Evolutionary conservation across 2,113 vertebrate species (phyloP), one percentile per base, ranked within the genome.

Genomic region (Abramis brama): DNA sequence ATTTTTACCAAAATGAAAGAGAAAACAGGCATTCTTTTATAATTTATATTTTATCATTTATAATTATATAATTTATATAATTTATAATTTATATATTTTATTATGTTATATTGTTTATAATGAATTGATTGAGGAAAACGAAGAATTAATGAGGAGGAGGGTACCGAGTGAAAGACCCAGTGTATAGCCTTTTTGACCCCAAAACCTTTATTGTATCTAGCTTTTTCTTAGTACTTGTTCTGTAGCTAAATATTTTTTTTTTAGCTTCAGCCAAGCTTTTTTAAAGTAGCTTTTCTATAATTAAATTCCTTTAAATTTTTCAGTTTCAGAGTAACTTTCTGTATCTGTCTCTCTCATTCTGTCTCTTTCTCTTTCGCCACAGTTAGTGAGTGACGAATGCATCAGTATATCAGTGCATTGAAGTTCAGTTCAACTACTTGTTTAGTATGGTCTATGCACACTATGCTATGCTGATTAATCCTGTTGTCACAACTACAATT

Each of bases 271-370:
- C 68, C 21, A 71, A n/a, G 68, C 19, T n/a, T 71, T 36, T 66
- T 43, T 36, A 36, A 23, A 71, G 36, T 43, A 43, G 36, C 68
- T 43, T 23, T 43, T 71, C 36, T 43, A 43, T 71, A 43, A 71
- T 71, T 71, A n/a, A 71, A 71, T 43, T 43, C 36, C 36, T 43
- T 43, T 43, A 39, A n/a, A 71, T 71, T n/a, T 43, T 71, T 71
- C 21, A 71, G 68, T 43, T 71, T 43, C 19, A 71, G 39, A 71
- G 36, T 43, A 23, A 36, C 68, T 43, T 71, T 43, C 68, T 71
- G 36, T 71, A 43, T 43, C 68, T 71, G 68, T 43, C 68, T 10
- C 68, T 71, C 19, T 71, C 36, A 71, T 23, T 71, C 19, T 39
- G 66, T 39, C 33, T 70, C 17, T 70, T 70, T 33, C 19, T 23